Evolutionary conservation across 1,140 invertebrate species (phyloP), one percentile per base, ranked within the genome.

Genomic region (Bathynomus jamesi): DNA sequence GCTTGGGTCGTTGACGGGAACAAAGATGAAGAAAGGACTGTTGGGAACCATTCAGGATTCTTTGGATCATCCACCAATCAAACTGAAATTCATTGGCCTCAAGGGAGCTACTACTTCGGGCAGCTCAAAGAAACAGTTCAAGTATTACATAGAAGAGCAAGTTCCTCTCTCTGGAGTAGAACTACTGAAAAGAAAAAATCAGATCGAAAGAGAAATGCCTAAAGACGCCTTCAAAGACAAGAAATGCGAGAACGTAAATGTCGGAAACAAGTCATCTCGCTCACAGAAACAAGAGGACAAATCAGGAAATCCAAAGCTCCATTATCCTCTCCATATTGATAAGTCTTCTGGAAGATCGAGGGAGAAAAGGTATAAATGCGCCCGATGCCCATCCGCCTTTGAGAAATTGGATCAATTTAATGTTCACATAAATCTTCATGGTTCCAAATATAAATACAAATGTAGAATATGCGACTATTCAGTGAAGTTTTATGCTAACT

Each of bases 391-490:
- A 0, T 93, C 91, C 24, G 90, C 90, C 0, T 94, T 94, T 82
- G 90, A 92, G 78, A 94, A 94, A 81, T 83, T 89, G 32, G 89
- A 91, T 77, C 91, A 94, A 80, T 94, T 92, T 80, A 89, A 90
- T 79, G 87, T 91, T 17, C 93, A 95, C 82, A 82, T 92, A 73
- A 88, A 88, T 5, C 81, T 95, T 2, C 93, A 95, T 80, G 92
- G 92, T 7, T 90, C 91, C 0, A 89, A 90, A 75, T 90, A 93
- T 81, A 86, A 89, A 72, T 94, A 92, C 81, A 89, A 87, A 71
- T 95, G 93, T 82, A 87, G 90, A 72, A 86, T 87, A 4, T 95
- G 93, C 81, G 92, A 95, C 82, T 95, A 95, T 81, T 91, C 91
- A 0, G 92, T 94, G 0, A 91, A 90, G 76, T 91, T 91, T 81